Percentiles rank a stretch among this genome's conserved stretches.
Conservation (phyloP, 2,888 invertebrate species). For the Euplexia lucipara region DNA sequence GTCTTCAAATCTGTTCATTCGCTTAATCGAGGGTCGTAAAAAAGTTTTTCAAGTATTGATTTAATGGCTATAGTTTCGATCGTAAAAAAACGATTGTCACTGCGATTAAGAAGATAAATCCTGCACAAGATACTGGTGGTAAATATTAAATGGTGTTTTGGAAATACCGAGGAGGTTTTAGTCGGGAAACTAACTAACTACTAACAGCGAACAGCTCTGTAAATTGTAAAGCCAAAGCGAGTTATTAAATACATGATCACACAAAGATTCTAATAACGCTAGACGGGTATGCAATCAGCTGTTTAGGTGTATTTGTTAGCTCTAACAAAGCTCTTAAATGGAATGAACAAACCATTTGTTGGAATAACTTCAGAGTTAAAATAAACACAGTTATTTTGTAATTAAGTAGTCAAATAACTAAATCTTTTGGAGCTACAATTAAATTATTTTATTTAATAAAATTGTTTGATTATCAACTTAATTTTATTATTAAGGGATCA, state of each 20-base stretch:
- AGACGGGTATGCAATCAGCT: slow-evolving; percentile 28
- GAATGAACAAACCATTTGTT: slow-evolving; percentile 17
- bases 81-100: slow-evolving; percentile 64
- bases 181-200: slow-evolving; percentile 46
- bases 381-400: not conserved
- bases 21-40: slow-evolving; percentile 74
- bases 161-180: slow-evolving; percentile 21
- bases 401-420: not conserved
- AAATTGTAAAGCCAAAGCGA: slow-evolving; percentile 50
- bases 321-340: slow-evolving; percentile 28
- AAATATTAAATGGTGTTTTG: slow-evolving; percentile 30
- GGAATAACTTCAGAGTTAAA: not conserved
- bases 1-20: slow-evolving; percentile 69
- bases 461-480: slow-evolving; percentile 10
- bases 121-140: slow-evolving; percentile 29
- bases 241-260: slow-evolving; percentile 54
- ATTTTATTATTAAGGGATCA: not conserved
- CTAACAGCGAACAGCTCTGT: slow-evolving; percentile 29
- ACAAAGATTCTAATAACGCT: slow-evolving; percentile 51
- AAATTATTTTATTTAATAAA: not conserved
- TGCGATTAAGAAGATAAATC: slow-evolving; percentile 44
- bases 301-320: slow-evolving; percentile 36
- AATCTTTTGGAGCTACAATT: not conserved
- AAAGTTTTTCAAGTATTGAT: slow-evolving; percentile 70
- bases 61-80: slow-evolving; percentile 67